Evolutionary conservation across 2,888 invertebrate species (phyloP).

Genomic region (Scaptomyza flava): DNA sequence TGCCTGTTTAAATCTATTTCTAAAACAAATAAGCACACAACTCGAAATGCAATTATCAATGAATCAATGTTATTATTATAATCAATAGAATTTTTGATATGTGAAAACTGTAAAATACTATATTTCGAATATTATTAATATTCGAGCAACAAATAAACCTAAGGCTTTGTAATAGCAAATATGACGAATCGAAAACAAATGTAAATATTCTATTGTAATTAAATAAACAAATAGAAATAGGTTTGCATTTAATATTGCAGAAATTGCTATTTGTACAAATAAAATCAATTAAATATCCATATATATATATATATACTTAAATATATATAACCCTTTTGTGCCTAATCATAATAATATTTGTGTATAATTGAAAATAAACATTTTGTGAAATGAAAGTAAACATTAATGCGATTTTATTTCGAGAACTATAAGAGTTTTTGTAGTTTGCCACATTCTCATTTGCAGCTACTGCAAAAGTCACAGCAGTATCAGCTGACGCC

Average conservation of each 20-base stretch:
- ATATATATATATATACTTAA: too few relatives aligned
- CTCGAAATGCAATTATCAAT: too few relatives aligned
- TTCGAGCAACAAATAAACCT: too few relatives aligned
- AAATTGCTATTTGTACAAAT: background rate
- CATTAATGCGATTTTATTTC: background rate
- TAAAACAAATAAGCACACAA: too few relatives aligned
- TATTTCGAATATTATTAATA: too few relatives aligned
- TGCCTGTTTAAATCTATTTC: too few relatives aligned
- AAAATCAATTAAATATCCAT: background rate
- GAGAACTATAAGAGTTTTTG: too few relatives aligned
- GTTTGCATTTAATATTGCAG: background rate
- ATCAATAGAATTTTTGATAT: too few relatives aligned
- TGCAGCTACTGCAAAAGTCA: conserved; percentile 4
- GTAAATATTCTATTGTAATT: background rate
- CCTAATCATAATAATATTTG: conserved; percentile 2
- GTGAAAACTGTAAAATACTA: too few relatives aligned
- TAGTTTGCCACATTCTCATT: too few relatives aligned
- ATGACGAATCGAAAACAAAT: background rate
- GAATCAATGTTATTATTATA: too few relatives aligned
- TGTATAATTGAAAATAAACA: background rate
- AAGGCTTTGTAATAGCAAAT: background rate
- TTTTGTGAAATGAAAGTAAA: background rate
- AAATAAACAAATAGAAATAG: background rate
- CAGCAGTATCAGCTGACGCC: conserved; percentile 2
- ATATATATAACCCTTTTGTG: background rate